Evolutionary conservation across 1,140 invertebrate genomes (phyloP).

Genomic region (Sipha flava): DNA sequence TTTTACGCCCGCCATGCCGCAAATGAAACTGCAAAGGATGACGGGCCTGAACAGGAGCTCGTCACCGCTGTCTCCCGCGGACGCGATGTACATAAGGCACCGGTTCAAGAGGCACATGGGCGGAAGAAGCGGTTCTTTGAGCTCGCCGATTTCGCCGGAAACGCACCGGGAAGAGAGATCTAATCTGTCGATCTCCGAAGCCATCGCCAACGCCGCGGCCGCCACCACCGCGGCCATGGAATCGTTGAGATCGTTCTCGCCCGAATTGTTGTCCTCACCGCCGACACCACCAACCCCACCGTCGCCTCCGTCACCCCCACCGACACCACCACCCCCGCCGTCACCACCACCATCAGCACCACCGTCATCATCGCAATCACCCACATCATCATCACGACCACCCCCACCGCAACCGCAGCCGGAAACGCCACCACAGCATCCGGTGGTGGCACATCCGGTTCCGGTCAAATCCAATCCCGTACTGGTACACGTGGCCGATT

Average conservation of each 20-base stretch:
- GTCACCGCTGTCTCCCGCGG: background rate
- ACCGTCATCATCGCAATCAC: too few relatives aligned
- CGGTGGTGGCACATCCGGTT: background rate
- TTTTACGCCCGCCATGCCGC: background rate
- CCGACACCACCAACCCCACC: too few relatives aligned
- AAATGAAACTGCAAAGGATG: background rate
- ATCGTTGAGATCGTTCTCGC: too few relatives aligned
- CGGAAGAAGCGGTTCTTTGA: background rate
- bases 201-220: too few relatives aligned
- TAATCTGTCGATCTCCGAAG: too few relatives aligned
- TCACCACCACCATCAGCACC: too few relatives aligned
- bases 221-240: too few relatives aligned
- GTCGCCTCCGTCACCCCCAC: too few relatives aligned
- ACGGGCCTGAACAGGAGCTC: background rate
- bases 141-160: background rate
- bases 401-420: background rate
- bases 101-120: background rate
- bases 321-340: too few relatives aligned
- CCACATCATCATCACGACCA: too few relatives aligned
- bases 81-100: too few relatives aligned
- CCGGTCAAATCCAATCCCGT: background rate
- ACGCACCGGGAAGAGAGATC: background rate
- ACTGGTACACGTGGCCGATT: constrained; percentile 14
- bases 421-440: background rate
- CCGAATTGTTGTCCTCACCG: too few relatives aligned